A percentile compares a stretch with the other conserved stretches of the same genome.
Evolutionary conservation across 2,113 vertebrate genomes (phyloP).

Genomic region (Pangasianodon hypophthalmus): DNA sequence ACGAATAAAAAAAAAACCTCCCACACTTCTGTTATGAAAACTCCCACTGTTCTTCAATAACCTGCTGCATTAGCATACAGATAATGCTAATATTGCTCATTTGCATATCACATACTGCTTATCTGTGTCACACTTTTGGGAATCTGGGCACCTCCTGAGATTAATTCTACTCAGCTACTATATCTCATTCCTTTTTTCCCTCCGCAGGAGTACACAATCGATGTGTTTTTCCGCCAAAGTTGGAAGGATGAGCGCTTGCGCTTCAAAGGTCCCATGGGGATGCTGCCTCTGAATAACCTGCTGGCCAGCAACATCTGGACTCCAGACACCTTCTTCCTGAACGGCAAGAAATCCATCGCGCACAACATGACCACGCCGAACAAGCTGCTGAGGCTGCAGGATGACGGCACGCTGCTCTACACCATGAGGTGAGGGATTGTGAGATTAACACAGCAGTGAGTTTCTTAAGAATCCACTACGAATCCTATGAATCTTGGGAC

Average conservation of each 20-base stretch:
- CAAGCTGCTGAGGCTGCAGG: conserved; percentile 91
- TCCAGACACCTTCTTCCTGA: conserved; percentile 96
- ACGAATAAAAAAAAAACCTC: not conserved
- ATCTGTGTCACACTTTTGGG: not conserved
- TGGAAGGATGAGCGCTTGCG: conserved; percentile 95
- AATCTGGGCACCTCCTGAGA: not conserved
- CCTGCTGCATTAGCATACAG: conserved; percentile 1
- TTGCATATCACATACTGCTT: conserved; percentile 16
- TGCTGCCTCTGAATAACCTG: conserved; percentile 91
- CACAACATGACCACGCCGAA: conserved; percentile 99
- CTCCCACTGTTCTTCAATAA: not conserved
- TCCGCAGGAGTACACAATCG: conserved; percentile 93
- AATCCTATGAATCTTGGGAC: not conserved
- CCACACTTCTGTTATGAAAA: not conserved
- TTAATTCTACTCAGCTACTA: not conserved
- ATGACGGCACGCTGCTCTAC: conserved; percentile 93
- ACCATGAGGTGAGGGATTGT: conserved; percentile 89
- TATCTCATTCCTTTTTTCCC: not conserved
- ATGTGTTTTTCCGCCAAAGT: conserved; percentile 98
- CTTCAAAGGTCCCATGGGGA: conserved; percentile 94
- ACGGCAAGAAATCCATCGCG: conserved; percentile 96
- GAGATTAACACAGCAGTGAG: not conserved
- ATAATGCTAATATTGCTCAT: conserved; percentile 1
- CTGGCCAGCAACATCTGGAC: conserved; percentile 98
- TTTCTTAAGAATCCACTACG: not conserved